Percentiles rank a stretch among this genome's conserved stretches.
These are phyloP conservation scores for Pachyuromys duprasi DNA, from an alignment of 2,797 vertebrate genomes.

Conservation along the genomic window DNA sequence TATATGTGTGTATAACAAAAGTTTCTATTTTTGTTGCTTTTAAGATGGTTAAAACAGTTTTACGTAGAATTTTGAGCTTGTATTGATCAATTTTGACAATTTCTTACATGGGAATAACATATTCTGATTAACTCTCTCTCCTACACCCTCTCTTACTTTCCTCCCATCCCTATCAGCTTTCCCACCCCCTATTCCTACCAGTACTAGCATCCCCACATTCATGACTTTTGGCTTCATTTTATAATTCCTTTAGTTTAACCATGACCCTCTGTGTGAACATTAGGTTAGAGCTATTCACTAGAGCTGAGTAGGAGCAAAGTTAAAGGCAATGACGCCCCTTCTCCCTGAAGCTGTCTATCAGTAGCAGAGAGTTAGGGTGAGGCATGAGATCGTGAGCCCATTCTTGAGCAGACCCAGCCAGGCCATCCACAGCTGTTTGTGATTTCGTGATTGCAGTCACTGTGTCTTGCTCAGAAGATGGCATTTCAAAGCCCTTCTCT, in stretches of 20 bases:
- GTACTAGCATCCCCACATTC: background rate
- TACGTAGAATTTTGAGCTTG: background rate
- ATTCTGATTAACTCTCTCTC: background rate
- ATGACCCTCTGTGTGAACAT: background rate
- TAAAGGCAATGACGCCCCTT: background rate
- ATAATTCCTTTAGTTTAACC: background rate
- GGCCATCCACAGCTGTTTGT: background rate
- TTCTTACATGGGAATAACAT: background rate
- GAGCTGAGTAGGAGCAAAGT: background rate
- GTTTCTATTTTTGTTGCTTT: conserved; percentile 42
- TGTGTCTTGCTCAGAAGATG: background rate
- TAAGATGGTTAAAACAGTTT: background rate
- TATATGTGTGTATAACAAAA: background rate
- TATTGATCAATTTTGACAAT: background rate
- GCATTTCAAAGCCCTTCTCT: background rate
- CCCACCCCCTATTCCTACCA: background rate
- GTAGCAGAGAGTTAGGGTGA: background rate
- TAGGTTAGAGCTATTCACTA: background rate
- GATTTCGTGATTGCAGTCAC: background rate
- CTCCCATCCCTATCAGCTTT: background rate
- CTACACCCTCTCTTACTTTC: background rate
- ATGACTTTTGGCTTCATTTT: background rate
- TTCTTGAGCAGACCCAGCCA: background rate
- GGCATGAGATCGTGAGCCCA: background rate
- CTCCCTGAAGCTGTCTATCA: background rate